Evolutionary conservation across 2,113 vertebrate genomes (phyloP), one percentile per base, ranked within the genome.

Genomic region (Rhea pennata): DNA sequence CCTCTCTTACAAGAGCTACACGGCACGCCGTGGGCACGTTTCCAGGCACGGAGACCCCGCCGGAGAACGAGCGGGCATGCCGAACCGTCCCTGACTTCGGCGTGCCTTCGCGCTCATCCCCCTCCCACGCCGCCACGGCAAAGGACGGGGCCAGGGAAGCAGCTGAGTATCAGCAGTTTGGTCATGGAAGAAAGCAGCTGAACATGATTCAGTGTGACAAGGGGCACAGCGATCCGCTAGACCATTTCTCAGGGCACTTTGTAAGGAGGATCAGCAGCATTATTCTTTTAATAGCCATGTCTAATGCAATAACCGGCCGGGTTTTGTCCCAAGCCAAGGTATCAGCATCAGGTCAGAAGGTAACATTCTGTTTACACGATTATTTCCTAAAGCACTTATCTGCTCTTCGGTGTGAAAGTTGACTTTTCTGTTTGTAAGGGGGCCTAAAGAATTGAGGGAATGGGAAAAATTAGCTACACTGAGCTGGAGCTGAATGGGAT

Each of bases 331-430:
- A 85, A 70, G 97, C 94, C 97, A 98, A 98, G 99, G 98, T 98
- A 98, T 98, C 98, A 98, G 98, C 98, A 95, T 96, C 98, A 98
- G 99, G 99, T 99, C 99, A 99, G 98, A 99, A 99, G 98, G 98
- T 99, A 99, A 99, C 98, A 97, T 97, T 98, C 98, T 99, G 99
- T 99, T 99, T 99, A 99, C 99, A 99, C 36, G 98, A 98, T 98
- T 98, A 97, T 98, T 99, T 99, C 98, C 99, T 99, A 98, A 99
- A 99, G 98, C 98, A 98, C 98, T 98, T 98, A 97, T 98, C 98
- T 98, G 98, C 98, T 98, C 97, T 95, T 98, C 97, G 97, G 98
- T 98, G 98, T 98, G 98, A 99, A 98, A 98, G 98, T 98, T 99
- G 98, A 99, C 98, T 99, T 99, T 98, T 97, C 97, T 96, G 98